A percentile compares a stretch with the other conserved stretches of the same genome.
Conservation (phyloP, 2,888 invertebrate species). For the Acanthococcus lagerstroemiae region DNA sequence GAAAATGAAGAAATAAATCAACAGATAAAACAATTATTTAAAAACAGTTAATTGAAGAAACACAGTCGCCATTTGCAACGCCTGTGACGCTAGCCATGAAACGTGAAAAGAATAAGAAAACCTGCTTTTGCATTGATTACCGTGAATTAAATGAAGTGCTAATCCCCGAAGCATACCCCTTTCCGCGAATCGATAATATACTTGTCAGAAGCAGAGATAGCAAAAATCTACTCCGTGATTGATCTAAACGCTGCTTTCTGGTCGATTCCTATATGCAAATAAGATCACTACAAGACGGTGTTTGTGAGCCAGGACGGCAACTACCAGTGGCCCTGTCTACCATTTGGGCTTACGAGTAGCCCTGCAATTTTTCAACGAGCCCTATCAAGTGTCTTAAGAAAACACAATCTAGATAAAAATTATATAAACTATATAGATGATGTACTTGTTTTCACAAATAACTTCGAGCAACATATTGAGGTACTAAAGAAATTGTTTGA, state of each 20-base stretch:
- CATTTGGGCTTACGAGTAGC: conserved; percentile 21
- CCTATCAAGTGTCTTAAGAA: too few species aligned
- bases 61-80: too few species aligned
- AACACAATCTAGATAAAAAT: too few species aligned
- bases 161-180: conserved; percentile 7
- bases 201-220: conserved; percentile 38
- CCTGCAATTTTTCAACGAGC: conserved; percentile 34
- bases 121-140: conserved; percentile 26
- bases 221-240: conserved; percentile 39
- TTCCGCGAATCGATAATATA: conserved; percentile 17
- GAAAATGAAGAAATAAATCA: too few species aligned
- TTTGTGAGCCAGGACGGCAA: conserved; percentile 18
- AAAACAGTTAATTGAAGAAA: too few species aligned
- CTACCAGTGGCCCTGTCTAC: background rate
- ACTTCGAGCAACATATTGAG: conserved; percentile 35
- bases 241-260: conserved; percentile 42
- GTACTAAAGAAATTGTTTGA: conserved; percentile 34
- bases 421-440: conserved; percentile 37
- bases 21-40: too few species aligned
- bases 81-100: too few species aligned
- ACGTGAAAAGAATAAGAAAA: too few species aligned
- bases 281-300: conserved; percentile 20
- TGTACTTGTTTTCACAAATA: conserved; percentile 34
- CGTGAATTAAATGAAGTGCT: too few species aligned
- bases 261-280: conserved; percentile 34